Evolutionary conservation across 2,888 invertebrate genomes (phyloP), one percentile per base, ranked within the genome.

Genomic region (Ceriagrion tenellum): DNA sequence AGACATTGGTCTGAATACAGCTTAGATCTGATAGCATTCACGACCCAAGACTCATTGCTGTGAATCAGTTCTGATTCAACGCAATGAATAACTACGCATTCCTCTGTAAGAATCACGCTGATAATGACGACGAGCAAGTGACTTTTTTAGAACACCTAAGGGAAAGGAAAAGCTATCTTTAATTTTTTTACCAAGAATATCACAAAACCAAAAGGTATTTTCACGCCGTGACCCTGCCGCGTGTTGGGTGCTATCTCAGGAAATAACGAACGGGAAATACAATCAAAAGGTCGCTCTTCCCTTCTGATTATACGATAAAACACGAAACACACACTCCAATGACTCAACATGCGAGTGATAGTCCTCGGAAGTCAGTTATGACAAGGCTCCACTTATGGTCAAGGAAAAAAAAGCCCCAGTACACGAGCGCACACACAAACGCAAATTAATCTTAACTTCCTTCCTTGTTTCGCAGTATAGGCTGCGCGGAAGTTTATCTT

Each of bases 291-390:
- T 10, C 35, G 35, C 26, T 81, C 35, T 35, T 81, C 81, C 16
- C 30, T 35, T 35, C 81, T 35, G 81, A 81, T 81, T 81, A 81
- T 81, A 81, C 13, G 81, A 81, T 81, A 81, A 69, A 81, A 81
- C 16, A 81, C 30, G 4, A 69, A 81, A 81, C 35, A 81, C 30
- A 16, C 81, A 13, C 16, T 30, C 81, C 16, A 81, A 35, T 81
- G 81, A 81, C 81, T 35, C 81, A 81, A 81, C 81, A 26, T 81
- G 16, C 30, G 35, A 35, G 35, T 16, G 16, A 30, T 35, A 81
- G 81, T 81, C 81, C 81, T 81, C 81, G 81, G 81, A 81, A 81
- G 69, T 81, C 81, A 81, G 35, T 81, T 81, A 81, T 81, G 81
- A 81, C 81, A 81, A 81, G 81, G 81, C 81, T 8, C 18, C 35